Percentiles rank a stretch among this genome's conserved stretches.
These are phyloP conservation scores for Perca fluviatilis DNA, from an alignment of 2,113 vertebrate species.

Conservation along the genomic window DNA sequence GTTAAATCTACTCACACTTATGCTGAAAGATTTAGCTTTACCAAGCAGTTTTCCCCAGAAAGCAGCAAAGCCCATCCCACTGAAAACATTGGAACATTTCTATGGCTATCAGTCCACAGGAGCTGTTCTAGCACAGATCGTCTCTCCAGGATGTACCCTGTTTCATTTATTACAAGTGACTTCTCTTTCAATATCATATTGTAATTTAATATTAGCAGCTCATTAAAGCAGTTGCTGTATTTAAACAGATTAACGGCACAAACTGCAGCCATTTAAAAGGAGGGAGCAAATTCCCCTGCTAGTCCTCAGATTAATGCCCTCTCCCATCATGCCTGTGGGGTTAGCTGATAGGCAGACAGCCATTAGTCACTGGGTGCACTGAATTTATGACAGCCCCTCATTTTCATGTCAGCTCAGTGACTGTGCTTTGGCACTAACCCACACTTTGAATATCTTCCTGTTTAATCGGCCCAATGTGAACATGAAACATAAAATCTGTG, in stretches of 20 bases:
- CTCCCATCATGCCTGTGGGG: constrained; percentile 60
- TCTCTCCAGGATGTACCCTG: constrained; percentile 9
- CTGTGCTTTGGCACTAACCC: constrained; percentile 38
- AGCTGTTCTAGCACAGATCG: constrained; percentile 9
- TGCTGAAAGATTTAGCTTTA: neutral
- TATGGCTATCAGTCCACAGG: neutral
- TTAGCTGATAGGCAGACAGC: constrained; percentile 59
- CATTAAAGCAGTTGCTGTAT: constrained; percentile 49
- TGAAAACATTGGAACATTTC: neutral
- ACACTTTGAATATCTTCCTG: constrained; percentile 52
- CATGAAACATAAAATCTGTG: constrained; percentile 8
- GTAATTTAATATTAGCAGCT: constrained; percentile 42
- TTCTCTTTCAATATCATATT: constrained; percentile 35
- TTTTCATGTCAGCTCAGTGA: constrained; percentile 69
- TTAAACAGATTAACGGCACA: constrained; percentile 37
- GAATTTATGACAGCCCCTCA: constrained; percentile 65
- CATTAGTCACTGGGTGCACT: constrained; percentile 64
- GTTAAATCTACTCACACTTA: neutral
- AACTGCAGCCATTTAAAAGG: constrained; percentile 15
- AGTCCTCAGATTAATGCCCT: constrained; percentile 58
- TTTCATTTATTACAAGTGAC: constrained; percentile 12
- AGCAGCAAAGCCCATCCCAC: constrained; percentile 8
- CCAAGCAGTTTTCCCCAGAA: neutral
- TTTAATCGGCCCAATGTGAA: constrained; percentile 46
- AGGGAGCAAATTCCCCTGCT: constrained; percentile 34